phyloP scores from a whole-genome alignment of 2,797 vertebrate species.

The Scleropages formosus region DNA sequence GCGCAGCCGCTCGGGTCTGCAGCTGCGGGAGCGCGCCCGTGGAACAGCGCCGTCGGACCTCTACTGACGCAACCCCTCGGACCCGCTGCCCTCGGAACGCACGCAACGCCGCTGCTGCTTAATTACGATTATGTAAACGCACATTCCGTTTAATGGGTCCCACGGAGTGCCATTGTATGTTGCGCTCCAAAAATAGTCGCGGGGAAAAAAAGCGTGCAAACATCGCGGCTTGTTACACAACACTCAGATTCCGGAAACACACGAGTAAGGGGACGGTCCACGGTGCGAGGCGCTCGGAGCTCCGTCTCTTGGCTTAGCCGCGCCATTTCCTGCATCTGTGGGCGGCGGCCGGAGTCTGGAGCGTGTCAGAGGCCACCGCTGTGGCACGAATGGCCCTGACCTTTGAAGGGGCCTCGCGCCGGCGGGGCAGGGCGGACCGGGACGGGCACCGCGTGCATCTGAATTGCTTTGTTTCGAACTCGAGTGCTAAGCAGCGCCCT shows the following conservation, averaged over 20 bases:
- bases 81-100: too few relatives aligned
- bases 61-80: background rate
- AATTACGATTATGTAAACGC: too few relatives aligned
- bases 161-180: too few relatives aligned
- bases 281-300: background rate
- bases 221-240: background rate
- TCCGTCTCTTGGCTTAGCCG: too few relatives aligned
- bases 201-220: too few relatives aligned
- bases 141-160: too few relatives aligned
- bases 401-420: too few relatives aligned
- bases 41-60: background rate
- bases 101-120: background rate
- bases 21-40: background rate
- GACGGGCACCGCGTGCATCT: background rate
- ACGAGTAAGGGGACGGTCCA: background rate
- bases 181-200: too few relatives aligned
- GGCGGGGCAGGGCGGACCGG: background rate
- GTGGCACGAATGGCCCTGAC: slow-evolving; percentile 1
- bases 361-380: background rate
- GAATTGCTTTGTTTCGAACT: background rate
- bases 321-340: slow-evolving; percentile 6
- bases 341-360: background rate
- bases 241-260: background rate
- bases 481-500: background rate
- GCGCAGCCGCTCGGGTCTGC: background rate